phyloP scores from a whole-genome alignment of 1,140 invertebrate species.

The Maconellicoccus hirsutus region DNA sequence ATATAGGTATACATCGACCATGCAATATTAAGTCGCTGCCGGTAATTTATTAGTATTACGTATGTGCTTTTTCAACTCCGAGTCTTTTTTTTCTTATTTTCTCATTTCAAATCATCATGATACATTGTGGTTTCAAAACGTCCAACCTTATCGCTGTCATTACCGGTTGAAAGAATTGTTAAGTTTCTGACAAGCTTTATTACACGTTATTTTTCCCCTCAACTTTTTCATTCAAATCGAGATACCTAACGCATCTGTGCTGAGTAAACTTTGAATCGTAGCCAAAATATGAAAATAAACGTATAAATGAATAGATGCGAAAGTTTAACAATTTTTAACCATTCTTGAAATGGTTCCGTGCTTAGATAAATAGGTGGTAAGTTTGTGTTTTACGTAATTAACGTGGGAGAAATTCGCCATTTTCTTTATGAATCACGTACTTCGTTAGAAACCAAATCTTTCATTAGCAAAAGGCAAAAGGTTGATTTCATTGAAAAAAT shows the following conservation, averaged over 20 bases:
- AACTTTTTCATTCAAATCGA: background rate
- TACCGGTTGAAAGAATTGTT: slow-evolving; percentile 2
- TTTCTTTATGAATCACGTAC: no score
- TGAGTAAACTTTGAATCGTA: background rate
- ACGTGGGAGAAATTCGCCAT: no score
- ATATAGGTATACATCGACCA: background rate
- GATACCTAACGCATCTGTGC: background rate
- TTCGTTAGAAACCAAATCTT: no score
- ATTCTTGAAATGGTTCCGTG: background rate
- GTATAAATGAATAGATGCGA: background rate
- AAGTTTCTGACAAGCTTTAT: slow-evolving; percentile 5
- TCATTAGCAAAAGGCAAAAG: no score
- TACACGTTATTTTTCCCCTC: background rate
- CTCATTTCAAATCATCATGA: background rate
- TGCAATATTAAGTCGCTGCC: background rate
- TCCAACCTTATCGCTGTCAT: background rate
- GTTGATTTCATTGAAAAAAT: no score
- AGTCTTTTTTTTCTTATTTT: no score
- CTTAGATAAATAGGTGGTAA: no score
- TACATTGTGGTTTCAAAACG: background rate
- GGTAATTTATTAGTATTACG: background rate
- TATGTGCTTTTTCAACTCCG: background rate
- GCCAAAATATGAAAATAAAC: background rate
- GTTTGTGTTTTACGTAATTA: no score
- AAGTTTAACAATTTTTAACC: background rate